Percentiles rank a stretch among this genome's conserved stretches.
Evolutionary conservation across 2,797 vertebrate species (phyloP).

Genomic region (Periparus ater): DNA sequence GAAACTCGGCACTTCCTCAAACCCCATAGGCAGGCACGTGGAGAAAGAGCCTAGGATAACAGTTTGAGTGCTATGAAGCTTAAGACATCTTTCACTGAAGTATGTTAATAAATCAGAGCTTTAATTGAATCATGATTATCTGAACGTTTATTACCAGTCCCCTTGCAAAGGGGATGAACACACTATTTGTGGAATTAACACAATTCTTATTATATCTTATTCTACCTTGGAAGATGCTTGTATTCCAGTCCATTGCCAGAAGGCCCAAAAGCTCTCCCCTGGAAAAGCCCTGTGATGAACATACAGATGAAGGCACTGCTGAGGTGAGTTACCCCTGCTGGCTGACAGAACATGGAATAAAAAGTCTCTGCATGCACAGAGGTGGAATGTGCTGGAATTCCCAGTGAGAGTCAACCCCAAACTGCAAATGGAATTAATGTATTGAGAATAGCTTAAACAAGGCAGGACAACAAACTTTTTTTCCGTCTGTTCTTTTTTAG

Average conservation of each 20-base stretch:
- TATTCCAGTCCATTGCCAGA: background rate
- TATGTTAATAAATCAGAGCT: background rate
- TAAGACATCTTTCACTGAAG: background rate
- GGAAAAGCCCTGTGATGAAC: background rate
- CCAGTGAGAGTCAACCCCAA: background rate
- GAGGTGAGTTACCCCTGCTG: background rate
- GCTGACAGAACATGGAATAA: background rate
- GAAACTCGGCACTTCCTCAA: background rate
- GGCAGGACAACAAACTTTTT: background rate
- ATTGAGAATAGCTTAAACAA: background rate
- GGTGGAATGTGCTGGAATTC: background rate
- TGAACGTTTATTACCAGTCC: background rate
- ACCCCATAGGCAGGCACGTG: accelerated
- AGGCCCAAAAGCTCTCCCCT: background rate
- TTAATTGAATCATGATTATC: background rate
- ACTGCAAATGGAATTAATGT: background rate
- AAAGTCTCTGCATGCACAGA: background rate
- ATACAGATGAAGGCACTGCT: background rate
- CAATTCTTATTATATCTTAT: accelerated
- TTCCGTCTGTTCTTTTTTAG: background rate
- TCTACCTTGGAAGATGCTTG: background rate
- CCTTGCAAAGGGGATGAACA: background rate
- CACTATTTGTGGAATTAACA: background rate
- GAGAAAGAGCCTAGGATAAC: background rate
- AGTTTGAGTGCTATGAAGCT: background rate